Conservation (phyloP, 2,113 vertebrate genomes). For the Procavia capensis region DNA sequence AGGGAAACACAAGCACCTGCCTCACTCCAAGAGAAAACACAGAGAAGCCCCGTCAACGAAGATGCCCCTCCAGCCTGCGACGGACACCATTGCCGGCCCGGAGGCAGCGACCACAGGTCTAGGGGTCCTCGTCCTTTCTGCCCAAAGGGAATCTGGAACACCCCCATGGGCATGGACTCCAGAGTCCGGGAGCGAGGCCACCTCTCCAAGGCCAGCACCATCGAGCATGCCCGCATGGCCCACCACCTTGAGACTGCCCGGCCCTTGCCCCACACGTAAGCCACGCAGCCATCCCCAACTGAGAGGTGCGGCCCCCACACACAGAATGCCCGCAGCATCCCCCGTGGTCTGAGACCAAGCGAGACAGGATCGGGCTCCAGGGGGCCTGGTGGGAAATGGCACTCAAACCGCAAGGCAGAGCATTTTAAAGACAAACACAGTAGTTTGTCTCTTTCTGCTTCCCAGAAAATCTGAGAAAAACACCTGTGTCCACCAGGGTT, state of each 20-base stretch:
- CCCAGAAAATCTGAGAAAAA: rapidly evolving
- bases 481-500: rapidly evolving
- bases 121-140: too few species aligned
- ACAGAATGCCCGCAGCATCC: neutral
- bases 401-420: neutral
- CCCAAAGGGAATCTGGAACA: too few species aligned
- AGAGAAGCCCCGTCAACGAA: too few species aligned
- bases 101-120: too few species aligned
- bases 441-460: neutral
- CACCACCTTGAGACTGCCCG: neutral
- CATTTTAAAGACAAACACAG: neutral
- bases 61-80: too few species aligned
- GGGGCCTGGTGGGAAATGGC: neutral
- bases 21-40: neutral
- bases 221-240: too few species aligned
- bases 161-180: neutral
- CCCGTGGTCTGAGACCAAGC: neutral
- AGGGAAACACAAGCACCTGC: neutral
- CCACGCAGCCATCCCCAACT: neutral
- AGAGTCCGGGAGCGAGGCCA: neutral
- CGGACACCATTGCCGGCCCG: too few species aligned
- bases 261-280: neutral
- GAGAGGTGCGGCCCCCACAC: neutral
- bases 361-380: neutral
- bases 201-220: neutral